phyloP scores from a whole-genome alignment of 2,797 vertebrate species.

The Crocidura indochinensis region DNA sequence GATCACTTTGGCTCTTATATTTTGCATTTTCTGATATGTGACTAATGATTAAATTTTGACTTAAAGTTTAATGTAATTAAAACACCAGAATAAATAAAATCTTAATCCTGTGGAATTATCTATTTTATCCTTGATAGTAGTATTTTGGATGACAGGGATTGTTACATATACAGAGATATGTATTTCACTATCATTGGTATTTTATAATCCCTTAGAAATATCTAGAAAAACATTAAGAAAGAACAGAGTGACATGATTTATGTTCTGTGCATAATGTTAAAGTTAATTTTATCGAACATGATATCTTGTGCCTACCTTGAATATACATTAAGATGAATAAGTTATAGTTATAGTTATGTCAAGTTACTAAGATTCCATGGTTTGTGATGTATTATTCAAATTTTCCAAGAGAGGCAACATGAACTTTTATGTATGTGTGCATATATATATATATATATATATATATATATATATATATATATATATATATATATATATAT shows the following conservation, averaged over 20 bases:
- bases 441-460: no score
- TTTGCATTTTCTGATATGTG: background rate
- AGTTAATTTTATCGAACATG: conserved; percentile 47
- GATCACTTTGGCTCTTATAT: no score
- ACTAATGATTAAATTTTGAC: conserved; percentile 22
- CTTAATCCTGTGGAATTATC: conserved; percentile 2
- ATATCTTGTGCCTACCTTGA: conserved; percentile 16
- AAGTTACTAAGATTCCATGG: background rate
- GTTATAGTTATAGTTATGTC: no score
- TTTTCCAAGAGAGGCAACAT: background rate
- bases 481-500: no score
- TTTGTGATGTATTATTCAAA: background rate
- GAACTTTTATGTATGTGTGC: no score
- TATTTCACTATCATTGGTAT: conserved; percentile 1
- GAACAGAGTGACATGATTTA: conserved; percentile 10
- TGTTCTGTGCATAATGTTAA: conserved; percentile 5
- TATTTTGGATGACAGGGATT: background rate
- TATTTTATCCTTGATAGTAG: background rate
- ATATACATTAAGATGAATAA: background rate
- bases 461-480: no score
- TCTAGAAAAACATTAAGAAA: background rate
- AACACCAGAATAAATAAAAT: conserved; percentile 32
- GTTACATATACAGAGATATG: background rate
- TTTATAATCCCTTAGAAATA: conserved; percentile 30
- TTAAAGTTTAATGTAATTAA: background rate